Conservation (phyloP, 2,113 vertebrate genomes). For the Festucalex cinctus region DNA sequence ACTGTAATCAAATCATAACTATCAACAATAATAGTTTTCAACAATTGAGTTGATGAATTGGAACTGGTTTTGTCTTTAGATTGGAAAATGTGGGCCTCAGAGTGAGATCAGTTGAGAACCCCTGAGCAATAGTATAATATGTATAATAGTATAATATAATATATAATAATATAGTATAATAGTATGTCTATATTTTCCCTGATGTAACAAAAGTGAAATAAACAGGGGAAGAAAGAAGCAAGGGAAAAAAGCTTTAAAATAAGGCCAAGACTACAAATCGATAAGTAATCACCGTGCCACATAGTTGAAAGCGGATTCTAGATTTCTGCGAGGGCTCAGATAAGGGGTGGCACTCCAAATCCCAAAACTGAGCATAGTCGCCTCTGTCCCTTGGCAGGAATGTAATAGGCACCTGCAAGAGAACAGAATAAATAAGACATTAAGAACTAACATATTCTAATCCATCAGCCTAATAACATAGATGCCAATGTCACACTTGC, state of each 20-base stretch:
- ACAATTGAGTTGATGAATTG: not conserved
- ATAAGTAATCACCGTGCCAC: conserved; percentile 78
- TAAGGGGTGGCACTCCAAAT: conserved; percentile 84
- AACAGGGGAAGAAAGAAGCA: not conserved
- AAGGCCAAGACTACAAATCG: not conserved
- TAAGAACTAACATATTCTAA: not conserved
- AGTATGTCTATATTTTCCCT: too few relatives aligned
- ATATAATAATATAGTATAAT: too few relatives aligned
- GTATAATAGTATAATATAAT: too few relatives aligned
- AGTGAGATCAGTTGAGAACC: not conserved
- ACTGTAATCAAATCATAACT: not conserved
- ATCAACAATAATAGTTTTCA: not conserved
- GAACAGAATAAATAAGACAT: not conserved
- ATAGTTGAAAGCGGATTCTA: conserved; percentile 84
- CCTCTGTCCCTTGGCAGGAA: conserved; percentile 88
- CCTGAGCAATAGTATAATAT: not conserved
- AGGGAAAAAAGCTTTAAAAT: not conserved
- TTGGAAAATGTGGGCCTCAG: not conserved
- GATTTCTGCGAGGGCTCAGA: conserved; percentile 80
- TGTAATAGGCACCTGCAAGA: conserved; percentile 76
- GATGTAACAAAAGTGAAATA: not conserved
- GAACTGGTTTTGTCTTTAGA: not conserved
- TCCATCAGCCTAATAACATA: not conserved
- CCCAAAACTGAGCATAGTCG: conserved; percentile 93
- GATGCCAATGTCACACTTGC: not conserved